phyloP scores from a whole-genome alignment of 2,888 invertebrate genomes.

The Nasonovia ribisnigri region DNA sequence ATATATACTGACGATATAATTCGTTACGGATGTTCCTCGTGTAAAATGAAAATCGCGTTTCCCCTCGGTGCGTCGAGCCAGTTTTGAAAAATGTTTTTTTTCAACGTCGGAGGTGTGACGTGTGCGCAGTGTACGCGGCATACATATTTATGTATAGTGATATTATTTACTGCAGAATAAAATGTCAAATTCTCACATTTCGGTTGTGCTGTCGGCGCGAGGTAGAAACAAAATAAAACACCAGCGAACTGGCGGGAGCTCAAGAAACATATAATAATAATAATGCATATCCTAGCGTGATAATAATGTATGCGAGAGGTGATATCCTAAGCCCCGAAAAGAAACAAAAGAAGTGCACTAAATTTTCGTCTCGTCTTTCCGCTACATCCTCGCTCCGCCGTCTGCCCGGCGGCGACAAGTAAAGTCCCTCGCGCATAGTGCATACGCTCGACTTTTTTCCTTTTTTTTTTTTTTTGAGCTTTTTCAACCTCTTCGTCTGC shows the following conservation, averaged over 20 bases:
- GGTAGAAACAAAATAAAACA: conserved; percentile 9
- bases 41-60: conserved; percentile 7
- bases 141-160: background rate
- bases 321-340: background rate
- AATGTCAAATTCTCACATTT: conserved; percentile 23
- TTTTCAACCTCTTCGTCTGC: background rate
- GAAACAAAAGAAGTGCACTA: conserved; percentile 19
- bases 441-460: background rate
- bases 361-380: conserved; percentile 1
- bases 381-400: background rate
- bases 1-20: background rate
- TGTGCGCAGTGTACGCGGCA: background rate
- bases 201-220: background rate
- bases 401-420: background rate
- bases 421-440: background rate
- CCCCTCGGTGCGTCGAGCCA: background rate
- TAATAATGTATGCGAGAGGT: background rate
- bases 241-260: background rate
- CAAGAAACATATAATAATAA: background rate
- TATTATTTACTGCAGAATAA: conserved; percentile 6
- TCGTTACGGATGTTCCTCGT: background rate
- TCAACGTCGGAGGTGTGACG: background rate
- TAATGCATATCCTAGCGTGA: background rate
- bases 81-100: background rate
- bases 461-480: background rate